These are phyloP conservation scores for Corythornis vintsioides DNA, from an alignment of 2,113 vertebrate genomes.

Conservation along the genomic window DNA sequence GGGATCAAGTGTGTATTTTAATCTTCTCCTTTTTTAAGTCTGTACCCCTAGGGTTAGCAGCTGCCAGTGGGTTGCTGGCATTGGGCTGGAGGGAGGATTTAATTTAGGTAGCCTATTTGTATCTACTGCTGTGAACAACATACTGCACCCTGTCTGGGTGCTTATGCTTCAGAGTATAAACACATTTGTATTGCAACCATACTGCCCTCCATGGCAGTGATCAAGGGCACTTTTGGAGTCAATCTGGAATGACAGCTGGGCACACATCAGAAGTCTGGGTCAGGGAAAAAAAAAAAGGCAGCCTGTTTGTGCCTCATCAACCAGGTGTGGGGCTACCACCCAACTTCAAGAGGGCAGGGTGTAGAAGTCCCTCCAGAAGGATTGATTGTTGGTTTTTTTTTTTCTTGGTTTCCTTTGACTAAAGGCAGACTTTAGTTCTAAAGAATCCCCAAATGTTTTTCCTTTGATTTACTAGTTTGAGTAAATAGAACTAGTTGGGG, in stretches of 20 bases:
- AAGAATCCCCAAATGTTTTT: not conserved
- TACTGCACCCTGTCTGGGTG: fast-evolving
- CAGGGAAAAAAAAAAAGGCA: not conserved
- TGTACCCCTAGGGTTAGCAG: not conserved
- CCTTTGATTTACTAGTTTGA: not conserved
- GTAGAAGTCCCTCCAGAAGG: not conserved
- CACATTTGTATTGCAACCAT: not conserved
- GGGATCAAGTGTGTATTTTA: not conserved
- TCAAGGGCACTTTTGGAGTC: not conserved
- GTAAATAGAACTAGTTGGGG: not conserved
- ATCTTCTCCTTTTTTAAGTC: not conserved
- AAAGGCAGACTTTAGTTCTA: not conserved
- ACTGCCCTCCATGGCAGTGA: not conserved
- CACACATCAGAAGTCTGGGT: fast-evolving
- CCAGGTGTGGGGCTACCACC: not conserved
- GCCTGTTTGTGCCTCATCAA: not conserved
- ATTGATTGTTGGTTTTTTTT: not conserved
- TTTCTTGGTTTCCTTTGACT: not conserved
- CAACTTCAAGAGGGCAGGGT: not conserved
- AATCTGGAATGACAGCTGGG: not conserved
- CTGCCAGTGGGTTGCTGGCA: not conserved
- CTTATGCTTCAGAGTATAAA: not conserved
- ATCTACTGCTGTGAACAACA: not conserved
- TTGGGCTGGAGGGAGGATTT: not conserved
- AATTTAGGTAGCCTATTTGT: not conserved